Percentiles rank a stretch among this genome's conserved stretches.
Conservation (phyloP, 2,113 vertebrate species). For the Eonycteris spelaea region DNA sequence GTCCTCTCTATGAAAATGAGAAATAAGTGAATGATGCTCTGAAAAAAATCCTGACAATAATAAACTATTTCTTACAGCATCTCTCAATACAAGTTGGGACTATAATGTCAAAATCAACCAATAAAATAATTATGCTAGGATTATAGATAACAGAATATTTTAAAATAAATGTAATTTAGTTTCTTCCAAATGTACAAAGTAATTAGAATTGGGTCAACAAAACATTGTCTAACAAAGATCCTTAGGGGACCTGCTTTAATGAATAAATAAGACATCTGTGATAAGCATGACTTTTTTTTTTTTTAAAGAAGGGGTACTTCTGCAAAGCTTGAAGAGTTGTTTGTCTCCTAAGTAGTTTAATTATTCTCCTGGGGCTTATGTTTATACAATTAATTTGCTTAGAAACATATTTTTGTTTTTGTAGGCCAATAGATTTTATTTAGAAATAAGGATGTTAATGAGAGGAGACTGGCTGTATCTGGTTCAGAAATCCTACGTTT, state of each 20-base stretch:
- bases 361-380: slow-evolving; percentile 27
- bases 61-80: neutral
- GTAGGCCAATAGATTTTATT: slow-evolving; percentile 41
- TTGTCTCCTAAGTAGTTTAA: slow-evolving; percentile 50
- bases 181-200: neutral
- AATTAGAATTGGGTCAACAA: slow-evolving; percentile 50
- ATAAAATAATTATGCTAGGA: slow-evolving; percentile 8
- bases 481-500: neutral
- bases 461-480: neutral
- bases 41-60: neutral
- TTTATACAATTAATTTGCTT: slow-evolving; percentile 60
- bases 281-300: neutral
- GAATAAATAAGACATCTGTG: neutral
- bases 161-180: slow-evolving; percentile 18
- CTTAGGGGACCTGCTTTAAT: neutral
- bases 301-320: neutral
- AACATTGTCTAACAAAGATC: neutral
- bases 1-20: neutral
- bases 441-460: slow-evolving; percentile 24
- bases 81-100: neutral
- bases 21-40: neutral
- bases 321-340: neutral
- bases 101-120: slow-evolving; percentile 12
- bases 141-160: neutral
- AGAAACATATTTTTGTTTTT: slow-evolving; percentile 36